phyloP scores from a whole-genome alignment of 2,113 vertebrate genomes.

The Sphyrna mokarran region DNA sequence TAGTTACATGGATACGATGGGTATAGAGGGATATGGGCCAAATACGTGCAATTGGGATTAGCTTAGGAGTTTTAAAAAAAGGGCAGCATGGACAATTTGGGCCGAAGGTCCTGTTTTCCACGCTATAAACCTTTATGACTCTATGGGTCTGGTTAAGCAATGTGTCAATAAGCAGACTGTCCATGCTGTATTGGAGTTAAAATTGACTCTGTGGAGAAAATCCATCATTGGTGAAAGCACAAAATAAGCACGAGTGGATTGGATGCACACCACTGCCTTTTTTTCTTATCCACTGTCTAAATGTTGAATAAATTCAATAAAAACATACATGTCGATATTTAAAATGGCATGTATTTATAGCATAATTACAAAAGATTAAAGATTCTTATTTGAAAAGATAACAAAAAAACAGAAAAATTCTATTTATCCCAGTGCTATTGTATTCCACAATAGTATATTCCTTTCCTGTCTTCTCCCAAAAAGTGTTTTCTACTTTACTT shows the following conservation, averaged over 20 bases:
- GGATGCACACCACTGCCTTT: not conserved
- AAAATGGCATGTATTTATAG: not conserved
- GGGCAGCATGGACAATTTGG: too few species aligned
- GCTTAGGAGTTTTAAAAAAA: too few species aligned
- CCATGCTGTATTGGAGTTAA: not conserved
- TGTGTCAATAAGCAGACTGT: not conserved
- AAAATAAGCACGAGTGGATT: not conserved
- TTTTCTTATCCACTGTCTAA: too few species aligned
- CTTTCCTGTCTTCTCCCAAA: not conserved
- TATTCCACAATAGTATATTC: not conserved
- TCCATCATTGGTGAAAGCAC: not conserved
- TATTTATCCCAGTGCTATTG: not conserved
- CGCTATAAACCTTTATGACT: too few species aligned
- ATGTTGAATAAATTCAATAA: not conserved
- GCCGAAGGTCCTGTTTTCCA: too few species aligned
- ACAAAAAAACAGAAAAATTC: not conserved
- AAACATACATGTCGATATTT: not conserved
- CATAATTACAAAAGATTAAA: not conserved
- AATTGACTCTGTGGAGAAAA: not conserved
- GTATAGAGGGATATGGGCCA: too few species aligned
- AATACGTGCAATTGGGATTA: too few species aligned
- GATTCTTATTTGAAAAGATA: not conserved
- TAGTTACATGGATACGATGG: too few species aligned
- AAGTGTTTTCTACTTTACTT: not conserved
- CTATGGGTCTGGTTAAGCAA: not conserved